A percentile compares a stretch with the other conserved stretches of the same genome.
Conservation (phyloP, 1,140 invertebrate genomes). For the Aradophagus sp. region DNA sequence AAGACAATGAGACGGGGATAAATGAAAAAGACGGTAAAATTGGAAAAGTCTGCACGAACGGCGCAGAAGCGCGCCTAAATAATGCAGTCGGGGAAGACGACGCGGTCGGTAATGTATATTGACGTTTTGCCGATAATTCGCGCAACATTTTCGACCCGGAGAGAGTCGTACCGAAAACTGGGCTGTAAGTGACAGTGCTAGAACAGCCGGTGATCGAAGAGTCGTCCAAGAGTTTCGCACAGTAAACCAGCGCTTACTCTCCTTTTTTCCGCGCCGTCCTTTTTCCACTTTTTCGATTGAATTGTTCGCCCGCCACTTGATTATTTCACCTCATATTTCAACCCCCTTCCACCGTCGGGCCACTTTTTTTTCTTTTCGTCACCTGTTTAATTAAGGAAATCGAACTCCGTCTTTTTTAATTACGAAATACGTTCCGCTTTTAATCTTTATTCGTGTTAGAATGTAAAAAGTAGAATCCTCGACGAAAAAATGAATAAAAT, state of each 20-base stretch:
- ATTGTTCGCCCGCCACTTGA: slow-evolving; percentile 27
- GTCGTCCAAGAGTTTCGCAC: slow-evolving; percentile 36
- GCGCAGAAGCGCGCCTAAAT: slow-evolving; percentile 45
- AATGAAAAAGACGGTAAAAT: slow-evolving; percentile 39
- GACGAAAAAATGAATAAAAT: no score
- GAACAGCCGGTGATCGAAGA: slow-evolving; percentile 45
- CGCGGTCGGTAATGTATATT: slow-evolving; percentile 66
- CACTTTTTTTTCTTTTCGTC: no score
- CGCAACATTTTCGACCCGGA: slow-evolving; percentile 43
- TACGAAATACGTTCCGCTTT: no score
- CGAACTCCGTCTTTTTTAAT: no score
- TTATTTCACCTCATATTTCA: slow-evolving; percentile 34
- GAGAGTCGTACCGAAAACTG: slow-evolving; percentile 31
- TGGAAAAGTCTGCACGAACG: slow-evolving; percentile 43
- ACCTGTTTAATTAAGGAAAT: no score
- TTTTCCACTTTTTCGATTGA: slow-evolving; percentile 31
- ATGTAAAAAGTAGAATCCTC: no score
- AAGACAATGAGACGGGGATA: slow-evolving; percentile 34
- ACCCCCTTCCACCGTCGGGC: not conserved
- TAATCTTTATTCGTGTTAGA: no score
- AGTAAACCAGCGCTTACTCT: slow-evolving; percentile 15
- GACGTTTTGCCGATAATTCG: slow-evolving; percentile 71
- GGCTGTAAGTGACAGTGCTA: slow-evolving; percentile 37
- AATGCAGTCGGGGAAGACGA: slow-evolving; percentile 43
- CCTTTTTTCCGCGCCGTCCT: no score